These are phyloP conservation scores for Vulpes lagopus DNA, from an alignment of 2,113 vertebrate genomes.

Conservation along the genomic window DNA sequence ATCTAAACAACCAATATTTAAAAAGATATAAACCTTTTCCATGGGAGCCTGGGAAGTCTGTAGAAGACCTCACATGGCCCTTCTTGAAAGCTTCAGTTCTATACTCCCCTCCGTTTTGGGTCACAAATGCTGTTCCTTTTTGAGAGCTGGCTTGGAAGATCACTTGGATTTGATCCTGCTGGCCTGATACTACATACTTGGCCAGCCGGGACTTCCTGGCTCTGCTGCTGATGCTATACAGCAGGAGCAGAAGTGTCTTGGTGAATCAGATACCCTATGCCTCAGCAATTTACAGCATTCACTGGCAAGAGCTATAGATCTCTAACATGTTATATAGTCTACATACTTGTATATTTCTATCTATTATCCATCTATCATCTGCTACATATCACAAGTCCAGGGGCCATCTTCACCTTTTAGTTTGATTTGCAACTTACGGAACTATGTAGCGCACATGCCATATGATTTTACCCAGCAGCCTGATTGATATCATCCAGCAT, in stretches of 20 bases:
- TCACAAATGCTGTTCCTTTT: slow-evolving; percentile 90
- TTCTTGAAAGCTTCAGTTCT: slow-evolving; percentile 80
- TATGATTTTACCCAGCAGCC: not conserved
- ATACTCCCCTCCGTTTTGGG: slow-evolving; percentile 88
- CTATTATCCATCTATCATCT: not conserved
- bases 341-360: not conserved
- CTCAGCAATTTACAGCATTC: slow-evolving; percentile 73
- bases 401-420: accelerated
- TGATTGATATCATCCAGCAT: not conserved
- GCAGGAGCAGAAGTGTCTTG: slow-evolving; percentile 82
- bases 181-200: slow-evolving; percentile 88
- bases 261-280: slow-evolving; percentile 61
- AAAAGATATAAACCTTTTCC: slow-evolving; percentile 69
- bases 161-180: slow-evolving; percentile 91
- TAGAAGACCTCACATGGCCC: slow-evolving; percentile 77
- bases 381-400: not conserved
- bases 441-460: too few relatives aligned
- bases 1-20: slow-evolving; percentile 65
- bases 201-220: slow-evolving; percentile 86
- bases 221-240: slow-evolving; percentile 87
- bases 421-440: not conserved
- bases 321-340: not conserved
- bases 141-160: slow-evolving; percentile 89
- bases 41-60: slow-evolving; percentile 64
- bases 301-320: slow-evolving; percentile 70